These are phyloP conservation scores for Rhopalosiphum nymphaeae DNA, from an alignment of 2,888 invertebrate species.

Conservation along the genomic window DNA sequence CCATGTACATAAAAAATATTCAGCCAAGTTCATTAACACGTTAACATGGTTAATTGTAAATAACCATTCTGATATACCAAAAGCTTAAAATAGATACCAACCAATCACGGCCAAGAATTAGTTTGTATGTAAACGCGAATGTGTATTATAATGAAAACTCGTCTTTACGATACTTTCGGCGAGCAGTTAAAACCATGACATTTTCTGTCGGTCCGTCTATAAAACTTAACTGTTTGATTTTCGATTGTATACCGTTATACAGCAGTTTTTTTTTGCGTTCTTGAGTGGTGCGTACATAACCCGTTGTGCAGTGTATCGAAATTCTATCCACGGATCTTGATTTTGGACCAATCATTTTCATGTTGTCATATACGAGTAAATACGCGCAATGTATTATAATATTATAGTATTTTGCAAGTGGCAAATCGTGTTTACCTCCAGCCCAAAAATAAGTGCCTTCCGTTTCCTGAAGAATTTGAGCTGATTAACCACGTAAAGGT, in stretches of 20 bases:
- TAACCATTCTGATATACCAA: too few species aligned
- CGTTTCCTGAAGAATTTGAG: background rate
- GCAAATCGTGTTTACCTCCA: background rate
- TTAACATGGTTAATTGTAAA: too few species aligned
- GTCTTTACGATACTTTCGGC: background rate
- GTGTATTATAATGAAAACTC: too few species aligned
- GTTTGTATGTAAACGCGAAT: too few species aligned
- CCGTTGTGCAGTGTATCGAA: background rate
- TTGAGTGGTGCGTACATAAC: background rate
- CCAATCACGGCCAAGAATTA: too few species aligned
- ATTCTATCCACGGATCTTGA: background rate
- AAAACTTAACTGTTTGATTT: background rate
- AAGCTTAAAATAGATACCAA: too few species aligned
- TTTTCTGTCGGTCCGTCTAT: background rate
- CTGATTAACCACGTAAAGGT: background rate
- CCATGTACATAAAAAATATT: too few species aligned
- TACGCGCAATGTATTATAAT: background rate
- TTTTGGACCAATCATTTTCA: background rate
- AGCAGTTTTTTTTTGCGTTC: background rate
- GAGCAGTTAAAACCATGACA: background rate
- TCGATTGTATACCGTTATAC: background rate
- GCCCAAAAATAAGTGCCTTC: background rate
- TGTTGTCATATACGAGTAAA: background rate
- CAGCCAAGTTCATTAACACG: too few species aligned
- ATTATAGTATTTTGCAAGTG: background rate